phyloP scores from a whole-genome alignment of 2,888 invertebrate species.

The Drosophila prostipennis region DNA sequence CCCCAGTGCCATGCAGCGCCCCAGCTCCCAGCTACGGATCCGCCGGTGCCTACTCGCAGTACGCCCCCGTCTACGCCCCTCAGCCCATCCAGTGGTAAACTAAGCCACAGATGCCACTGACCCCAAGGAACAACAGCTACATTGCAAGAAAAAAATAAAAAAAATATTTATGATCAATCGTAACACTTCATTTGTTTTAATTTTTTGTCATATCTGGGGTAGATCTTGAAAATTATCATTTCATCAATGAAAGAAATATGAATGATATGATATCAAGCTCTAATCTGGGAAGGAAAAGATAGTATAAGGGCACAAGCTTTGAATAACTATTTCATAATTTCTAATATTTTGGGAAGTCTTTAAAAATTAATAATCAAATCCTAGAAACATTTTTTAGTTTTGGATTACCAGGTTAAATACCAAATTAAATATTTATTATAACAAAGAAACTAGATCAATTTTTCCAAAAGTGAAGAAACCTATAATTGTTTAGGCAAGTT shows the following conservation, averaged over 20 bases:
- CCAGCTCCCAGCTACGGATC: slow-evolving; percentile 69
- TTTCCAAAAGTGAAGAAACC: neutral
- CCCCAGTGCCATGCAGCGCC: slow-evolving; percentile 77
- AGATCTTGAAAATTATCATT: too few species aligned
- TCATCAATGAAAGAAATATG: too few species aligned
- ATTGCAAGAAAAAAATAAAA: slow-evolving; percentile 22
- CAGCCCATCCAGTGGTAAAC: slow-evolving; percentile 54
- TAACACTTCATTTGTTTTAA: neutral
- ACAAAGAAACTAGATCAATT: too few species aligned
- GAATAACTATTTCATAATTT: too few species aligned
- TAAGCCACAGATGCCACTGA: neutral
- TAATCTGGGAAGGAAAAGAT: too few species aligned
- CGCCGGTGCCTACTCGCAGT: slow-evolving; percentile 79
- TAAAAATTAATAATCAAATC: too few species aligned
- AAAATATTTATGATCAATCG: slow-evolving; percentile 30
- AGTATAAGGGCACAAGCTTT: too few species aligned
- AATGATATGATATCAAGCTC: too few species aligned
- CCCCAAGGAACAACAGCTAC: neutral
- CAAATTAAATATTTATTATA: too few species aligned
- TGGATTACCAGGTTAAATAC: too few species aligned
- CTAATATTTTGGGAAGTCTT: too few species aligned
- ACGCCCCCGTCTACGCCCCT: slow-evolving; percentile 70
- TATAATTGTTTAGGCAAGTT: neutral
- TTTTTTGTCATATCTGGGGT: neutral
- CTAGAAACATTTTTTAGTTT: too few species aligned